phyloP scores from a whole-genome alignment of 2,888 invertebrate species.

The Malthinus flaveolus region DNA sequence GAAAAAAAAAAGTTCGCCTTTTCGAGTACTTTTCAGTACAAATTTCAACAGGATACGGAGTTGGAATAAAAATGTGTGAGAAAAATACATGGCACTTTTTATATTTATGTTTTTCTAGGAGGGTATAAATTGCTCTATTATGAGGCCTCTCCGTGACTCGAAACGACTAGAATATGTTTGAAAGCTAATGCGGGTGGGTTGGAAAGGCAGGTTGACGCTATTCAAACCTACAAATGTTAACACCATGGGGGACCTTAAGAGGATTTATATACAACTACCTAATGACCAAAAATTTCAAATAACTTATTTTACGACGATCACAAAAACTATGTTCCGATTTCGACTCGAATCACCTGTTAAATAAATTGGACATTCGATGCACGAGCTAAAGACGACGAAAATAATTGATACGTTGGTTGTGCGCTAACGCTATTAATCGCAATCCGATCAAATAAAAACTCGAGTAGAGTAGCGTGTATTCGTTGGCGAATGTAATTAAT shows the following conservation, averaged over 20 bases:
- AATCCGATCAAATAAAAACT: constrained; percentile 8
- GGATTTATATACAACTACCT: not conserved
- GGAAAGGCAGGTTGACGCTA: constrained; percentile 3
- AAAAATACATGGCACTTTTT: not conserved
- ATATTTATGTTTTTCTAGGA: constrained; percentile 4
- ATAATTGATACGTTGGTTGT: not conserved
- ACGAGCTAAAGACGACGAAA: not conserved
- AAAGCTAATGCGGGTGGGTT: constrained; percentile 23
- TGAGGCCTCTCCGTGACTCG: constrained; percentile 14
- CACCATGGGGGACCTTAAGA: constrained; percentile 9
- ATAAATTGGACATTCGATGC: not conserved
- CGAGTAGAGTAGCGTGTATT: constrained; percentile 11
- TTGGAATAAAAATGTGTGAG: not conserved
- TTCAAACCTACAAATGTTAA: constrained; percentile 20
- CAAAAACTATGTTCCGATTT: too few species aligned
- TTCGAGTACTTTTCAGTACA: too few species aligned
- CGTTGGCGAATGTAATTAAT: constrained; percentile 19
- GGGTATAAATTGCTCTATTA: constrained; percentile 17
- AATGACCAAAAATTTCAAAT: constrained; percentile 13
- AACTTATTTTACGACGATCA: too few species aligned
- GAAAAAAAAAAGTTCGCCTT: too few species aligned
- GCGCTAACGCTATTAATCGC: constrained; percentile 1
- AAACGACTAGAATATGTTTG: not conserved
- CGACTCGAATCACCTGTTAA: too few species aligned
- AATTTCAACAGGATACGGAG: too few species aligned